These are phyloP conservation scores for Oscheius sp. DNA, from an alignment of 2,888 invertebrate species.

Conservation along the genomic window DNA sequence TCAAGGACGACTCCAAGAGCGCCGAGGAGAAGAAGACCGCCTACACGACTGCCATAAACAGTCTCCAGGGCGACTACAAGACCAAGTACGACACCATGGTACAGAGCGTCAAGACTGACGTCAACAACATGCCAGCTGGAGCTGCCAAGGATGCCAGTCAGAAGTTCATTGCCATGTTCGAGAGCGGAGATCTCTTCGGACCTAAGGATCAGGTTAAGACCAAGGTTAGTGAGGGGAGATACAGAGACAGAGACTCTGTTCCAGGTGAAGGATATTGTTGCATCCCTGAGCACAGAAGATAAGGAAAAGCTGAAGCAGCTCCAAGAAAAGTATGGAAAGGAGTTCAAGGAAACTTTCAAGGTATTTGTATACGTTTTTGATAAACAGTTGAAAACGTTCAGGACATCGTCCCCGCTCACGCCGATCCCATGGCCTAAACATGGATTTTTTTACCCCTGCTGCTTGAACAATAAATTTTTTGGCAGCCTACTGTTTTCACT, in stretches of 20 bases:
- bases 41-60: slow-evolving; percentile 7
- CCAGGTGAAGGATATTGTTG: slow-evolving; percentile 43
- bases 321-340: slow-evolving; percentile 43
- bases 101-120: slow-evolving; percentile 4
- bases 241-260: not conserved
- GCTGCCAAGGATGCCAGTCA: slow-evolving; percentile 42
- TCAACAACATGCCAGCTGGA: not conserved
- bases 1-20: slow-evolving; percentile 10
- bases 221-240: slow-evolving; percentile 9
- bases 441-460: not conserved
- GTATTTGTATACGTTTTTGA: not conserved
- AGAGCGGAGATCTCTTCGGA: slow-evolving; percentile 33
- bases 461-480: not conserved
- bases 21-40: slow-evolving; percentile 27
- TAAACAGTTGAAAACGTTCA: slow-evolving; percentile 8
- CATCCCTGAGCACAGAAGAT: slow-evolving; percentile 38
- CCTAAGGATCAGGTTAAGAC: slow-evolving; percentile 3
- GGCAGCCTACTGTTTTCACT: not conserved
- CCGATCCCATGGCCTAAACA: not conserved
- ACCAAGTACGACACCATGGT: slow-evolving; percentile 12
- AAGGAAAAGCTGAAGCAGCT: slow-evolving; percentile 41
- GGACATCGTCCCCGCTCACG: slow-evolving; percentile 9
- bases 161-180: slow-evolving; percentile 34
- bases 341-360: slow-evolving; percentile 40
- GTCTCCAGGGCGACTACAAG: slow-evolving; percentile 29